Percentiles rank a stretch among this genome's conserved stretches.
phyloP scores from a whole-genome alignment of 2,797 vertebrate species.

The Manis pentadactyla region DNA sequence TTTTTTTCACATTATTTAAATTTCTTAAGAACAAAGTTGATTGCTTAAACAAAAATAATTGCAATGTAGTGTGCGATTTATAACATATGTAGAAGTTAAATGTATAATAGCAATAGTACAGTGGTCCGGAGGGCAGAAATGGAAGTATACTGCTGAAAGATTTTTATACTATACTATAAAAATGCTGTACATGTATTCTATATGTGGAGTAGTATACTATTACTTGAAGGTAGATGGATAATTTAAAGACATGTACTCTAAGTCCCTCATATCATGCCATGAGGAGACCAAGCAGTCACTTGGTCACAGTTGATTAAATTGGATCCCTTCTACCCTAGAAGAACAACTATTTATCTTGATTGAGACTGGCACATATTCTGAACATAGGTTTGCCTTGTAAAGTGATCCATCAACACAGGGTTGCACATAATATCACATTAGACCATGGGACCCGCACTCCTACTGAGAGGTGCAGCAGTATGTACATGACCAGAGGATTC shows the following conservation, averaged over 20 bases:
- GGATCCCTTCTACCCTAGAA: background rate
- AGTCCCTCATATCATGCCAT: background rate
- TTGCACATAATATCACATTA: background rate
- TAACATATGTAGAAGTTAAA: background rate
- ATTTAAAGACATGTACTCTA: background rate
- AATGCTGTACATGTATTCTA: background rate
- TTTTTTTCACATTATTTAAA: slow-evolving; percentile 13
- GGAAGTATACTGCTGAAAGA: background rate
- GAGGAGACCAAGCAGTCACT: background rate
- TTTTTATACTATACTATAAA: background rate
- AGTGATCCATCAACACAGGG: background rate
- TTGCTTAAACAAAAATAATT: slow-evolving; percentile 12
- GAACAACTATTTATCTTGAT: background rate
- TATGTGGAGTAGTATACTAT: background rate
- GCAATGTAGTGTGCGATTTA: background rate
- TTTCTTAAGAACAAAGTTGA: slow-evolving; percentile 23
- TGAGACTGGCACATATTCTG: background rate
- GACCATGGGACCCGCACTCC: background rate
- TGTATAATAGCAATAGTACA: background rate
- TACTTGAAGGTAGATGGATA: background rate
- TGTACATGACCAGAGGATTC: background rate
- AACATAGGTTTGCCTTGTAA: background rate
- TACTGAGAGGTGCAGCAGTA: background rate
- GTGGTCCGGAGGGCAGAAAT: background rate
- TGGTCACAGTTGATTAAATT: background rate